Evolutionary conservation across 2,888 invertebrate species (phyloP), one percentile per base, ranked within the genome.

Genomic region (Chloroclystis v-ata): DNA sequence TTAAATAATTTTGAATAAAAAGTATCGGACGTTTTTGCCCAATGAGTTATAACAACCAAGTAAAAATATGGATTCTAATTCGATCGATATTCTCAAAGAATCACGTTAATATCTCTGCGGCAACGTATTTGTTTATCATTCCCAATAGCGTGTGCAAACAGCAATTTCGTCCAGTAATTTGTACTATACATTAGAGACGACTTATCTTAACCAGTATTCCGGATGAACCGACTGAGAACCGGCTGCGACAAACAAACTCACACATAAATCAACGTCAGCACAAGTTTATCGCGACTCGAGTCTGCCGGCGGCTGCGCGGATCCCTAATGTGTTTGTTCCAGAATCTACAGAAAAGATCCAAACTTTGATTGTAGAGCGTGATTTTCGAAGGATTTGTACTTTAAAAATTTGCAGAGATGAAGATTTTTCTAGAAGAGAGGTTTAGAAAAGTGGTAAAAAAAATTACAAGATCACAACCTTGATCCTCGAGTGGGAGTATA

Each of bases 211-310:
- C 71, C 72, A 72, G 71, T 70, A 67, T 72, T 71, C 75, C 72
- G 70, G 72, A 72, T 70, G 74, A 76, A 70, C 72, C 73, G 69
- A 68, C 68, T 65, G 61, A 66, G 63, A 72, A 72, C 67, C 68
- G 67, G 65, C 66, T 72, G 75, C 77, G 73, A 83, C 82, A 82
- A 83, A 83, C 82, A 82, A 84, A 81, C 80, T 72, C 70, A 76
- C 76, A 78, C 80, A 85, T 86, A 85, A 85, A 86, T 86, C 86
- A 85, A 84, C 66, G 86, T 85, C 86, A 79, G 68, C 69, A 69
- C 66, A 69, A 78, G 78, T 71, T 83, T 84, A 85, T 85, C 86
- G 77, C 79, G 71, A 68, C 73, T 73, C 5, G 29, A 10, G 35
- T 73, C 72, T 62, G 38, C 16, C 28, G n/a, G n/a, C 28, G 10